phyloP scores from a whole-genome alignment of 2,888 invertebrate genomes.

The Eilema griseolum region DNA sequence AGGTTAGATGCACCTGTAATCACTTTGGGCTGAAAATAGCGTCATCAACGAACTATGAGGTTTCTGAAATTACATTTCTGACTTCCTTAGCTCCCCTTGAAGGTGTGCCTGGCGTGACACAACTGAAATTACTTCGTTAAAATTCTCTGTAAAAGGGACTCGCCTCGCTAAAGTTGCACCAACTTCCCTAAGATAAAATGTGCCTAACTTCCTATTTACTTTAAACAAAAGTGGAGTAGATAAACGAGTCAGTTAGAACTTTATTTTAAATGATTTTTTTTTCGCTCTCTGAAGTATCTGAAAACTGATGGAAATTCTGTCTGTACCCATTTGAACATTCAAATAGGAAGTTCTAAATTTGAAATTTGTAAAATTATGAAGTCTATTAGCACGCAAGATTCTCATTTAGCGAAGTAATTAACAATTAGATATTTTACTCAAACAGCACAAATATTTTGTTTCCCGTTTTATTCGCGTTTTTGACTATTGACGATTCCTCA shows the following conservation, averaged over 20 bases:
- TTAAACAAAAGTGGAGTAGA: conserved; percentile 25
- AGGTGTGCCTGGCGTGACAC: conserved; percentile 12
- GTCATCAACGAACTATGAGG: conserved; percentile 3
- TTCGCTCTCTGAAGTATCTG: neutral
- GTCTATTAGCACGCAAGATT: neutral
- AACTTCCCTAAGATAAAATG: conserved; percentile 27
- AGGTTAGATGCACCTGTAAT: neutral
- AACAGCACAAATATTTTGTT: neutral
- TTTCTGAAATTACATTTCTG: conserved; percentile 17
- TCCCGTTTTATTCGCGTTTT: too few relatives aligned
- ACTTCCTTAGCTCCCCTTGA: conserved; percentile 8
- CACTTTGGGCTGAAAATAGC: neutral
- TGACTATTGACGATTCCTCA: too few relatives aligned
- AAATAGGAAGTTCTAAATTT: neutral
- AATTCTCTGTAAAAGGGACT: conserved; percentile 20
- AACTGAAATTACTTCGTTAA: conserved; percentile 24
- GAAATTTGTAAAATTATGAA: neutral
- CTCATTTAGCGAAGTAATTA: neutral
- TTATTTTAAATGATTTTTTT: conserved; percentile 21
- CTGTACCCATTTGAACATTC: neutral
- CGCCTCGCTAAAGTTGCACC: conserved; percentile 10
- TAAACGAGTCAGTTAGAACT: conserved; percentile 23
- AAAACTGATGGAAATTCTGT: neutral
- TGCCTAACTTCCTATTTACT: conserved; percentile 23
- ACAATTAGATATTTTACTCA: neutral